Conservation (phyloP, 2,888 invertebrate genomes). For the Cylindroiulus punctatus region DNA sequence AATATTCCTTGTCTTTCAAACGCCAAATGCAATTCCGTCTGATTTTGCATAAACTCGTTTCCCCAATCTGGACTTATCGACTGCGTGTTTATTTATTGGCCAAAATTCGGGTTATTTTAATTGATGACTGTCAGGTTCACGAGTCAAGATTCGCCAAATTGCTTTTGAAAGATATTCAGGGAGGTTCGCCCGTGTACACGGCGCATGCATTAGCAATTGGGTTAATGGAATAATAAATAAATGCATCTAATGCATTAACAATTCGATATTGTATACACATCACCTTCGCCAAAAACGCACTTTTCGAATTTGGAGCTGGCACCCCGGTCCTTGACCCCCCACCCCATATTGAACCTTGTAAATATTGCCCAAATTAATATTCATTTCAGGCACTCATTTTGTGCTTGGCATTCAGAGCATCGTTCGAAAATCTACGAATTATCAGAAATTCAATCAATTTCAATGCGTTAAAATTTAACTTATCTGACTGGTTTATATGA, state of each 20-base stretch:
- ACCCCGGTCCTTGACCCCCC: neutral
- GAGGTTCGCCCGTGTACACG: neutral
- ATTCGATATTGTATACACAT: constrained; percentile 35
- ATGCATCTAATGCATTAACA: neutral
- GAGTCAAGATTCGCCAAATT: constrained; percentile 23
- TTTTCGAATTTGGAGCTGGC: no score
- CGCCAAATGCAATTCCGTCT: neutral
- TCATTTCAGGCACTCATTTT: neutral
- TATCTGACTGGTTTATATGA: no score
- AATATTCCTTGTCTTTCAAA: no score
- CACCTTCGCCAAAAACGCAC: neutral
- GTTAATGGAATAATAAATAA: constrained; percentile 9
- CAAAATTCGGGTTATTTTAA: neutral
- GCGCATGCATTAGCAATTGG: neutral
- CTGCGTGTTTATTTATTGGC: neutral
- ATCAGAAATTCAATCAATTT: neutral
- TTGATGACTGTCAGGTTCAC: neutral
- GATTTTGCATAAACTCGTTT: neutral
- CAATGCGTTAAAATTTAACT: no score
- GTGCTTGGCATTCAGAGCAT: neutral
- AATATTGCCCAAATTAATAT: neutral
- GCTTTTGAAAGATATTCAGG: neutral
- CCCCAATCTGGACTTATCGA: neutral
- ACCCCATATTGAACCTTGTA: neutral
- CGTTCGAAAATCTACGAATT: neutral